Conservation (phyloP, 2,797 vertebrate genomes). For the Enteromius argenteus region DNA sequence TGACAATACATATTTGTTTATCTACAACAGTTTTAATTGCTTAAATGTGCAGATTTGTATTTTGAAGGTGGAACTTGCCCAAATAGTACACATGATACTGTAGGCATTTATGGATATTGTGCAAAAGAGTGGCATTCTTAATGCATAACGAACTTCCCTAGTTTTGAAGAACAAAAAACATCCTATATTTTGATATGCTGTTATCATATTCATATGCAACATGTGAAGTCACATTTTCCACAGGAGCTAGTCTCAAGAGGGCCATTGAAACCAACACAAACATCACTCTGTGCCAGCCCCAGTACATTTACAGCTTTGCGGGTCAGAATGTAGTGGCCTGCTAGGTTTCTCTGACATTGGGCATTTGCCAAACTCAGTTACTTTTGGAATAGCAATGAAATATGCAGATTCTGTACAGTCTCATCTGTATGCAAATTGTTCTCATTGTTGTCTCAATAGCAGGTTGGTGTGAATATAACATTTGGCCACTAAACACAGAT, state of each 20-base stretch:
- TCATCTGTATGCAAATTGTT: constrained; percentile 73
- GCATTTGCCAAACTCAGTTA: constrained; percentile 71
- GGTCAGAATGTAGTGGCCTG: constrained; percentile 69
- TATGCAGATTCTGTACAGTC: constrained; percentile 41
- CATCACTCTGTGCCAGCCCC: constrained; percentile 65
- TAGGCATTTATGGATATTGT: not conserved
- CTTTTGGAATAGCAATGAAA: constrained; percentile 72
- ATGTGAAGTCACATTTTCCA: constrained; percentile 60
- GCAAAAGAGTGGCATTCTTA: not conserved
- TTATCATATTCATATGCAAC: constrained; percentile 45
- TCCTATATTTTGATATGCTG: constrained; percentile 33
- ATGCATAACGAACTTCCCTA: not conserved
- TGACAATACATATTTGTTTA: constrained; percentile 55
- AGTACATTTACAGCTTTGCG: constrained; percentile 48
- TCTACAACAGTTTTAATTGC: constrained; percentile 49
- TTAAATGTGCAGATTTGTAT: constrained; percentile 44
- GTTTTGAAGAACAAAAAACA: constrained; percentile 2
- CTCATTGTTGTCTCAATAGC: constrained; percentile 62
- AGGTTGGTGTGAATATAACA: constrained; percentile 70
- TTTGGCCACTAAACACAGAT: constrained; percentile 70
- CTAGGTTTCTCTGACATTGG: constrained; percentile 60
- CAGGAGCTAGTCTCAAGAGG: constrained; percentile 68
- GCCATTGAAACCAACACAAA: constrained; percentile 77
- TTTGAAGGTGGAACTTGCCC: not conserved
- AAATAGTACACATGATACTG: not conserved